Conservation (phyloP, 2,113 vertebrate genomes). For the Bothrops jararaca region DNA sequence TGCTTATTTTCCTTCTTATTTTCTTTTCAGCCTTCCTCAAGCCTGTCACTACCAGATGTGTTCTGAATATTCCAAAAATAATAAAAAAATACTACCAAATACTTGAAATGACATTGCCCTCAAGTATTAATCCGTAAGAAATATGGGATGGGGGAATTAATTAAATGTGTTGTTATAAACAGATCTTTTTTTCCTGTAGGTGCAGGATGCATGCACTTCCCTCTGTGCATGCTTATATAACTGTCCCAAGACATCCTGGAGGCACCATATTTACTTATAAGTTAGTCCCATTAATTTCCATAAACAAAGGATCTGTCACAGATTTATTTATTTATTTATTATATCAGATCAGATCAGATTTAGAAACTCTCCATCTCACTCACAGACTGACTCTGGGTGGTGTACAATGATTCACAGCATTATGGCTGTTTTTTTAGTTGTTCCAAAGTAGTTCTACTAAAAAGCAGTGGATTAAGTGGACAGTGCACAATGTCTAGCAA, state of each 20-base stretch:
- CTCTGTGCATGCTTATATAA: background rate
- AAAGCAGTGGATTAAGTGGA: background rate
- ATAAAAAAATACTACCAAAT: background rate
- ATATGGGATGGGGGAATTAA: background rate
- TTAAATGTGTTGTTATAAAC: background rate
- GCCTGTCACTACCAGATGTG: background rate
- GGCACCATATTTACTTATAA: background rate
- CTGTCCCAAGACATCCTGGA: background rate
- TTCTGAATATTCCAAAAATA: background rate
- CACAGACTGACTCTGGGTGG: background rate
- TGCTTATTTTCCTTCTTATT: background rate
- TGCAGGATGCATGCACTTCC: background rate
- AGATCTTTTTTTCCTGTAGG: background rate
- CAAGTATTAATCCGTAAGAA: background rate
- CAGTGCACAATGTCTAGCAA: background rate
- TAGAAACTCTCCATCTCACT: background rate
- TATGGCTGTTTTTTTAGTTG: background rate
- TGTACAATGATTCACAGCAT: too few relatives aligned
- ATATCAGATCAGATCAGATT: background rate
- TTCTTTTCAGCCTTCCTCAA: background rate
- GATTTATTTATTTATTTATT: background rate
- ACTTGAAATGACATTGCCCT: background rate
- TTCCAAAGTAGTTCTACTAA: background rate
- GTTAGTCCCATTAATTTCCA: background rate
- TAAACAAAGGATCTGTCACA: background rate